These are phyloP conservation scores for Syndactyla subalaris DNA, from an alignment of 2,797 vertebrate species.

Conservation along the genomic window DNA sequence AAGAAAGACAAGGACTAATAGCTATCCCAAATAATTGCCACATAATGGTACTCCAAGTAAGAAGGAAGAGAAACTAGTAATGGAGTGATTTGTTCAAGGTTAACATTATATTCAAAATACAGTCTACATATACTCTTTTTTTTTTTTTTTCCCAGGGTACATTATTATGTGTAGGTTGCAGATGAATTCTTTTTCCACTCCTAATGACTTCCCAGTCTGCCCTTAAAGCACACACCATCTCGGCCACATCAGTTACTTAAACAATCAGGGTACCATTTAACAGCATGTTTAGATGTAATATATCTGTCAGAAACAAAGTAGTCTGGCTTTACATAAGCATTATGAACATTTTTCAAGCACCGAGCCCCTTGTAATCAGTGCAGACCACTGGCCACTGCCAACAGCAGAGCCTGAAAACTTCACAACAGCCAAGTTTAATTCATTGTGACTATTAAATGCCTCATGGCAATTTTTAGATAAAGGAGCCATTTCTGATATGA, in stretches of 20 bases:
- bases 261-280: background rate
- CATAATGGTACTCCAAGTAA: background rate
- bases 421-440: background rate
- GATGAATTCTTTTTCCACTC: background rate
- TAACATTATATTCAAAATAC: background rate
- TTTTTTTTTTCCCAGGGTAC: background rate
- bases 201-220: background rate
- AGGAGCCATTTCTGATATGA: background rate
- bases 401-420: background rate
- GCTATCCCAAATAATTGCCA: background rate
- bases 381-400: background rate
- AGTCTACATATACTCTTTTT: background rate
- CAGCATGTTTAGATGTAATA: background rate
- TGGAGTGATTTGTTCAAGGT: background rate
- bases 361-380: background rate
- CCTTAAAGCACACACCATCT: background rate
- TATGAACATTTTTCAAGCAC: background rate
- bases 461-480: background rate
- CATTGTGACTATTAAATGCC: background rate
- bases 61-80: background rate
- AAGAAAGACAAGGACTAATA: background rate
- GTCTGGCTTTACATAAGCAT: background rate
- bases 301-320: background rate
- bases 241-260: background rate
- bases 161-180: background rate